These are phyloP conservation scores for Agriopis aurantiaria DNA, from an alignment of 2,888 invertebrate species.

Conservation along the genomic window DNA sequence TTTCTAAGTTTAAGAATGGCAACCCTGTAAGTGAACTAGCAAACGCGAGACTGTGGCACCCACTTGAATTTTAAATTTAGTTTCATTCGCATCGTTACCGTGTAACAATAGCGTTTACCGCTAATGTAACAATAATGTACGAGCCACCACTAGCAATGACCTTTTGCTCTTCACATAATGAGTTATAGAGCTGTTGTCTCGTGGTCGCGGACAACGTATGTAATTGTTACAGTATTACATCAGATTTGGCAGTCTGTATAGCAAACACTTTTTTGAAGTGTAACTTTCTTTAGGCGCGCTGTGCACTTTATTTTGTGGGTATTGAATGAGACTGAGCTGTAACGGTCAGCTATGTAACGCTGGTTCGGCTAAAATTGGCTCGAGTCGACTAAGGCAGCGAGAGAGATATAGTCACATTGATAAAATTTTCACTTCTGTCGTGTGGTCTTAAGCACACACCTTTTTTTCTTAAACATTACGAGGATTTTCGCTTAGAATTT, in stretches of 20 bases:
- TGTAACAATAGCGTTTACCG: constrained; percentile 45
- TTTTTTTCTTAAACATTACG: too few relatives aligned
- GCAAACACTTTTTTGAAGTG: too few relatives aligned
- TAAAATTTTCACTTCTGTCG: too few relatives aligned
- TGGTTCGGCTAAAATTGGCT: too few relatives aligned
- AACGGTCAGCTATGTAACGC: too few relatives aligned
- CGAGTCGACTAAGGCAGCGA: too few relatives aligned
- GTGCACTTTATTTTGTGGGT: too few relatives aligned
- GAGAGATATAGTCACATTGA: too few relatives aligned
- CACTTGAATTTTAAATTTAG: constrained; percentile 66
- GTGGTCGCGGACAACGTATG: constrained; percentile 1
- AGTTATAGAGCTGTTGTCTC: constrained; percentile 22
- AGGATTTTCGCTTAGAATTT: too few relatives aligned
- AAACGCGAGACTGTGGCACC: constrained; percentile 48
- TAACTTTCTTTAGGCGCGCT: too few relatives aligned
- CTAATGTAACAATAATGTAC: constrained; percentile 46
- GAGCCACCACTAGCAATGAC: constrained; percentile 36
- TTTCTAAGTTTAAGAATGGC: constrained; percentile 1
- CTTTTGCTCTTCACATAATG: constrained; percentile 40
- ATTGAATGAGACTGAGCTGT: too few relatives aligned
- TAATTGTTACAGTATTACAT: constrained; percentile 21
- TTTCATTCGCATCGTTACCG: constrained; percentile 40
- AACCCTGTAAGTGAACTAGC: constrained; percentile 32
- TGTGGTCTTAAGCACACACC: too few relatives aligned
- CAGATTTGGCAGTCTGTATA: constrained; percentile 8